These are phyloP conservation scores for Euzophera pinguis DNA, from an alignment of 2,888 invertebrate genomes.

Conservation along the genomic window DNA sequence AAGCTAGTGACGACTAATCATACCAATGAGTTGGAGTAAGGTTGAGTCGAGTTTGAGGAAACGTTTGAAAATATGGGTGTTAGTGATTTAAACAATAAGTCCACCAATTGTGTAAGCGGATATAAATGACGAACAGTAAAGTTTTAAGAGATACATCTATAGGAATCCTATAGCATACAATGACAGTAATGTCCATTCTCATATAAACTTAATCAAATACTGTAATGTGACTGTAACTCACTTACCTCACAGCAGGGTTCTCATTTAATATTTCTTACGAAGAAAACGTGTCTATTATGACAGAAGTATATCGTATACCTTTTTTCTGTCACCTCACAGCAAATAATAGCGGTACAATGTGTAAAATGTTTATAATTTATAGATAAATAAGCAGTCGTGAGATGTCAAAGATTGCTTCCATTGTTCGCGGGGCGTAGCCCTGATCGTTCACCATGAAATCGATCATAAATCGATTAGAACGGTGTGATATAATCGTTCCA, in stretches of 20 bases:
- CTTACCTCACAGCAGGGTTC: background rate
- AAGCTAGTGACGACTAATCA: too few relatives aligned
- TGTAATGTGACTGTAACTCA: too few relatives aligned
- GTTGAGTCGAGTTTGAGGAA: too few relatives aligned
- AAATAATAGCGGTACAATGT: constrained; percentile 3
- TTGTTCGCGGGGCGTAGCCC: constrained; percentile 11
- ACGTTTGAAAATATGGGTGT: too few relatives aligned
- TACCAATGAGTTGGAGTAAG: too few relatives aligned
- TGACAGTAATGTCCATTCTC: too few relatives aligned
- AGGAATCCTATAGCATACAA: too few relatives aligned
- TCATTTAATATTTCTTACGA: background rate
- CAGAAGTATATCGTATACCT: background rate
- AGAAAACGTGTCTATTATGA: background rate
- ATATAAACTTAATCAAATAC: too few relatives aligned
- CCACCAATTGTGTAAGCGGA: too few relatives aligned
- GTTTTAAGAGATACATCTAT: too few relatives aligned
- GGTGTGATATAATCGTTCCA: constrained; percentile 11
- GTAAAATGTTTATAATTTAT: constrained; percentile 2
- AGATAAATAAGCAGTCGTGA: constrained; percentile 13
- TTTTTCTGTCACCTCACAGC: background rate
- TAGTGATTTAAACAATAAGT: too few relatives aligned
- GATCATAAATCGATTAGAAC: constrained; percentile 13
- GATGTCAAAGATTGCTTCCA: constrained; percentile 4
- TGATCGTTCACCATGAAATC: constrained; percentile 16
- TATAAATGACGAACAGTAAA: too few relatives aligned